Evolutionary conservation across 1,140 invertebrate genomes (phyloP).

Genomic region (Schmidtea mediterranea): DNA sequence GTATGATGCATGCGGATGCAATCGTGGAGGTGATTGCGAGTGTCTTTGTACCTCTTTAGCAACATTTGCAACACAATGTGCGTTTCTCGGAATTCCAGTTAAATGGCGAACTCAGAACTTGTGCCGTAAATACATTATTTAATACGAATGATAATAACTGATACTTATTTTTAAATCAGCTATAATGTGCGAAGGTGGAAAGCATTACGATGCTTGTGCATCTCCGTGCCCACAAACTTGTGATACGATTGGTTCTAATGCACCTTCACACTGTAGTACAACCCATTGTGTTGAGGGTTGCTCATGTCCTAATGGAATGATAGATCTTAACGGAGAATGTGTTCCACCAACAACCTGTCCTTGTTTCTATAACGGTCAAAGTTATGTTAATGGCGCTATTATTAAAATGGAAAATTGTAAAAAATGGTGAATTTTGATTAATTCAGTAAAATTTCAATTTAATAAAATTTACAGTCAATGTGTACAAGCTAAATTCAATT

Average conservation of each 20-base stretch:
- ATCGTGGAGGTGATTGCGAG: constrained; percentile 57
- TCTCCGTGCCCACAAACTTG: constrained; percentile 44
- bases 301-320: constrained; percentile 47
- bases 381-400: constrained; percentile 26
- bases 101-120: constrained; percentile 49
- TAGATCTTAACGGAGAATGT: constrained; percentile 38
- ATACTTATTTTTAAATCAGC: constrained; percentile 31
- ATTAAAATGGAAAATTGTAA: neutral
- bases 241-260: constrained; percentile 35
- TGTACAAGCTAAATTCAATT: neutral
- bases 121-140: constrained; percentile 39
- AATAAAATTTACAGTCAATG: neutral
- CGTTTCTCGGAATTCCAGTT: constrained; percentile 31
- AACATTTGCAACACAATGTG: constrained; percentile 54
- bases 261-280: constrained; percentile 29
- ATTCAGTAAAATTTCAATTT: too few species aligned
- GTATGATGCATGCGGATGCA: constrained; percentile 41
- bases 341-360: constrained; percentile 42
- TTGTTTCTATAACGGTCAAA: constrained; percentile 39
- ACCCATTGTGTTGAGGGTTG: constrained; percentile 57
- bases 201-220: constrained; percentile 46
- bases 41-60: constrained; percentile 60
- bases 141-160: constrained; percentile 26
- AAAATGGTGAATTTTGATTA: neutral
- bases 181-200: constrained; percentile 42